A percentile compares a stretch with the other conserved stretches of the same genome.
Evolutionary conservation across 2,888 invertebrate genomes (phyloP).

Genomic region (Eilema caniola): DNA sequence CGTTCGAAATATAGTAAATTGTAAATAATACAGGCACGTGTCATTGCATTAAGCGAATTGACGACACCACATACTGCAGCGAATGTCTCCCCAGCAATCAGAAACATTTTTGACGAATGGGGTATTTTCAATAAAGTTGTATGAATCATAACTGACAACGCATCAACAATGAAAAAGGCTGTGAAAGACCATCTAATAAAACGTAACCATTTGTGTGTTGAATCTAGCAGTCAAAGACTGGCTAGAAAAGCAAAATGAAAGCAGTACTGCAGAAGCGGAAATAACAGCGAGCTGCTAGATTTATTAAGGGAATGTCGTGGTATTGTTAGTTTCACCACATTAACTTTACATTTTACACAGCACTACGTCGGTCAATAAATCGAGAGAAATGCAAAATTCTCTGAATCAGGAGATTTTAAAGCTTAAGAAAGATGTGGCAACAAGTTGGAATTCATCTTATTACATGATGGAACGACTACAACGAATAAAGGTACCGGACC

Average conservation of each 20-base stretch:
- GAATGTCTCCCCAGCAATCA: too few relatives aligned
- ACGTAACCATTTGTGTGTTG: constrained; percentile 9
- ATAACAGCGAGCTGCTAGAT: constrained; percentile 1
- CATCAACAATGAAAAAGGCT: constrained; percentile 5
- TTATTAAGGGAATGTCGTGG: neutral
- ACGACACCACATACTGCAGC: too few relatives aligned
- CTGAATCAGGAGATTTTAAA: neutral
- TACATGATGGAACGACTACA: constrained; percentile 19
- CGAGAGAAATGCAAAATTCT: neutral
- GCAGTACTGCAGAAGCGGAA: neutral
- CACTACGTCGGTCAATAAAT: constrained; percentile 4
- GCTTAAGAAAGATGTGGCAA: constrained; percentile 33
- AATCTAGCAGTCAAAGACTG: constrained; percentile 3
- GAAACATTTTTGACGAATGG: too few relatives aligned
- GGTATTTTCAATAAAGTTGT: too few relatives aligned
- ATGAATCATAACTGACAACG: too few relatives aligned
- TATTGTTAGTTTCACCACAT: constrained; percentile 1
- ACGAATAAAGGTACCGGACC: constrained; percentile 8
- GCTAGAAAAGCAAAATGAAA: constrained; percentile 6
- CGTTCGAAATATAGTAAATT: too few relatives aligned
- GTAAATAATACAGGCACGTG: too few relatives aligned
- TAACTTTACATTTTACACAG: too few relatives aligned
- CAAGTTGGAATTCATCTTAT: constrained; percentile 43
- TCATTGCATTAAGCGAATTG: too few relatives aligned
- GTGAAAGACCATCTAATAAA: neutral